Base-by-base conservation (phyloP, 2,888 invertebrate species). In the Nasonovia ribisnigri region DNA sequence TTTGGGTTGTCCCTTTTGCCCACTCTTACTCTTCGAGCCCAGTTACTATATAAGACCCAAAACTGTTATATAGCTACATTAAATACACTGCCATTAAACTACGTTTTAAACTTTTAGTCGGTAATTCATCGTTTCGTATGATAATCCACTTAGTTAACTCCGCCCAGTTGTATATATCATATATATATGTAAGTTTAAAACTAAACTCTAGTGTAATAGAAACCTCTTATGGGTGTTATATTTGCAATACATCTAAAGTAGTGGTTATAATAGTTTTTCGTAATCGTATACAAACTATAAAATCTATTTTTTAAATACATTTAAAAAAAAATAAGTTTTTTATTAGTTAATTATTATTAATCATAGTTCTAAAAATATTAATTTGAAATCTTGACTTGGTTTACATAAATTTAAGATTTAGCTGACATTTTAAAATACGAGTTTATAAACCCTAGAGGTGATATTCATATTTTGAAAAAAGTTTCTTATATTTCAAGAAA, bases 61-160 rank as follows among this genome's bases (percentile, higher is more conserved):
- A 92, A 87, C 92, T 48, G 92, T 87, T 92, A 42, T 24, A 84
- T 29, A 51, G 13, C 36, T 51, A 26, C 36, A 60, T 87, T 87
- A 84, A 92, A 60, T 92, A 48, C 29, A 87, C 16, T 86, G 42
- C 57, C 48, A n/a, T 86, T 57, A 60, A 57, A 86, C 91, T 84
- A 43, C 43, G 84, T 54, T 84, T 92, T 48, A 87, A 92, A 92
- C 86, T 86, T 36, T 60, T 48, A 46, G 42, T 60, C 46, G 48
- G 46, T 60, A 87, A 92, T 60, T 87, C 87, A 87, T 92, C 87
- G 87, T 92, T 87, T 87, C 36, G 36, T 60, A 87, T 46, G 92
- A 92, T 92, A 92, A 92, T 92, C 87, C 48, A 87, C 60, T 92
- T 92, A 60, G 60, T 87, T 87, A 84, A 84, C 51, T 84, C 84